Evolutionary conservation across 2,113 vertebrate genomes (phyloP), one percentile per base, ranked within the genome.

Genomic region (Leucopsar rothschildi): DNA sequence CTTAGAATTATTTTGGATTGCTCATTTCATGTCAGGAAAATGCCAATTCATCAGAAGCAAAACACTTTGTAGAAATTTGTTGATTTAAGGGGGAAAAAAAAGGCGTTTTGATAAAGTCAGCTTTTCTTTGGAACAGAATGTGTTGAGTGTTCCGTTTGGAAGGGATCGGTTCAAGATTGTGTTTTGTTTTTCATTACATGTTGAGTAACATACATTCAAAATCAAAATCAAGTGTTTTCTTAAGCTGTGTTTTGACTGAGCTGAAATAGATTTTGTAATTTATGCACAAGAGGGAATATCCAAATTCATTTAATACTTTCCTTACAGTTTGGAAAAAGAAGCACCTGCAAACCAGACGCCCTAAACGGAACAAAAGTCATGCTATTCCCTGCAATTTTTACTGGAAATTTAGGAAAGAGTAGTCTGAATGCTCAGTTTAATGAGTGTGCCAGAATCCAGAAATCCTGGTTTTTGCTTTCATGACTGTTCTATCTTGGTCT

Each of bases 181-280:
- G 94, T 85, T 95, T 96, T 95, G 90, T 77, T 94, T 95, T 86
- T 94, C 94, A 83, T 95, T 97, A 63, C 82, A 81, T 83, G 94
- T 90, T 96, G 92, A 96, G 83, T 90, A 97, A 94, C 94, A 96
- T 92, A 93, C 65, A 94, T 94, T 90, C 83, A 95, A 94, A 97
- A 90, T 86, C 75, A 86, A 96, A 95, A 94, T 92, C 87, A 96
- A 96, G 94, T 94, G 94, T 90, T 97, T 94, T 92, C 92, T 93
- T 93, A 88, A 92, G 72, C 71, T 60, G 79, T 31, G 42, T 94
- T 96, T 96, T 88, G 90, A 93, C 85, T 94, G 91, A 95, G 60
- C 82, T 16, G 87, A 90, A 95, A 91, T 27, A 78, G 77, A 55
- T 88, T 90, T 92, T 63, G 86, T 93, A 95, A 95, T 92, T 91